Evolutionary conservation across 2,113 vertebrate species (phyloP).

Genomic region (Chaenogobius annularis): DNA sequence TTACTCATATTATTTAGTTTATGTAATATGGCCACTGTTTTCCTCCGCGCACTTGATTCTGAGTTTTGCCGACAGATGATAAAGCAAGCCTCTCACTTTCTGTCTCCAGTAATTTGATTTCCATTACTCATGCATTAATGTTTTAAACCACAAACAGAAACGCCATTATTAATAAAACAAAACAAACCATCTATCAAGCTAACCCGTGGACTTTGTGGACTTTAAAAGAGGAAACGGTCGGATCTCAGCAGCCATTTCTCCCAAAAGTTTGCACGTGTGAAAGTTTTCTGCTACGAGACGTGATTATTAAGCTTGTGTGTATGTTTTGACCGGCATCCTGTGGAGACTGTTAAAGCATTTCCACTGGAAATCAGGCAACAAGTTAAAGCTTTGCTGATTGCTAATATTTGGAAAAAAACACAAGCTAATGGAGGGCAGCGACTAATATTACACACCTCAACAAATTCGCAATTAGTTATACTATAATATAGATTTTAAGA

Average conservation of each 20-base stretch:
- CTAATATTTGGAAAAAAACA: constrained; percentile 23
- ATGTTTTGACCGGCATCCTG: constrained; percentile 32
- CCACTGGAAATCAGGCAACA: constrained; percentile 34
- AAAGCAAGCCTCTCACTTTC: constrained; percentile 13
- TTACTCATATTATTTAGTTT: not conserved
- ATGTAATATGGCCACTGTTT: not conserved
- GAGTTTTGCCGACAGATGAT: constrained; percentile 22
- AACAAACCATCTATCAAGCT: constrained; percentile 38
- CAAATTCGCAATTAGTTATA: not conserved
- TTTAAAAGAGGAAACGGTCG: constrained; percentile 14
- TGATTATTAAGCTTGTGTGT: constrained; percentile 55
- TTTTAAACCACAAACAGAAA: constrained; percentile 26
- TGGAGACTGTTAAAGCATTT: constrained; percentile 56
- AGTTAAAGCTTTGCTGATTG: constrained; percentile 27
- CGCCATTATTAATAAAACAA: constrained; percentile 34
- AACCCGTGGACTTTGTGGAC: constrained; percentile 15
- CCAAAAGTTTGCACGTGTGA: constrained; percentile 43
- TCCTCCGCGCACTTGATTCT: constrained; percentile 26
- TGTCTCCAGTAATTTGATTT: constrained; percentile 32
- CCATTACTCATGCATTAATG: constrained; percentile 36
- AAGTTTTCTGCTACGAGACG: constrained; percentile 51
- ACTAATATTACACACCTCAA: not conserved
- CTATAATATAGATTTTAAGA: too few species aligned
- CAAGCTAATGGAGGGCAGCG: not conserved
- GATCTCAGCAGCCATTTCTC: constrained; percentile 38